Evolutionary conservation across 2,113 vertebrate species (phyloP).

Genomic region (Leucoraja erinaceus): DNA sequence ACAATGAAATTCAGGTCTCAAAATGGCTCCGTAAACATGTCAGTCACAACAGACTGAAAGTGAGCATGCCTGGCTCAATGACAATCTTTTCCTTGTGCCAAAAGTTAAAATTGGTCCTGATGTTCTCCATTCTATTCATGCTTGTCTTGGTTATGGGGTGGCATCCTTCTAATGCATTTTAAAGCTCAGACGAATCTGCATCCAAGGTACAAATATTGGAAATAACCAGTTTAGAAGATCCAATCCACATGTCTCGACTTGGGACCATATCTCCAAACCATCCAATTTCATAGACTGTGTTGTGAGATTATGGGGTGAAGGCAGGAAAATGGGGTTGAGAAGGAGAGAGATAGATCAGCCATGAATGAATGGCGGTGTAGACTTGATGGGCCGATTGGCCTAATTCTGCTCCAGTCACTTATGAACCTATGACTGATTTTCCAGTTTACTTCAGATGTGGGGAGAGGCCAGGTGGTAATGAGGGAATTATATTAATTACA

Average conservation of each 20-base stretch:
- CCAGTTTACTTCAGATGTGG: neutral
- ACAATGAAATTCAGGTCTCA: neutral
- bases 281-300: too few species aligned
- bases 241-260: neutral
- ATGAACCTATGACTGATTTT: neutral
- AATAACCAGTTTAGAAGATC: neutral
- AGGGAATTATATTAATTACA: neutral
- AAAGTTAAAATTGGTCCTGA: neutral
- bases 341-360: too few species aligned
- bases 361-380: too few species aligned
- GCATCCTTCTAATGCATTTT: too few species aligned
- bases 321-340: too few species aligned
- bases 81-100: neutral
- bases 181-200: neutral
- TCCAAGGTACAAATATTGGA: neutral
- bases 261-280: neutral
- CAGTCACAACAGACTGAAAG: neutral
- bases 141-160: neutral
- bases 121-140: neutral
- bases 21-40: neutral
- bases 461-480: neutral
- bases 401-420: too few species aligned
- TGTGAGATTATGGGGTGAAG: too few species aligned
- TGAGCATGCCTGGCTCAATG: too few species aligned
- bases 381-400: too few species aligned